Evolutionary conservation across 2,113 vertebrate genomes (phyloP).

Genomic region (Apodemus speciosus): DNA sequence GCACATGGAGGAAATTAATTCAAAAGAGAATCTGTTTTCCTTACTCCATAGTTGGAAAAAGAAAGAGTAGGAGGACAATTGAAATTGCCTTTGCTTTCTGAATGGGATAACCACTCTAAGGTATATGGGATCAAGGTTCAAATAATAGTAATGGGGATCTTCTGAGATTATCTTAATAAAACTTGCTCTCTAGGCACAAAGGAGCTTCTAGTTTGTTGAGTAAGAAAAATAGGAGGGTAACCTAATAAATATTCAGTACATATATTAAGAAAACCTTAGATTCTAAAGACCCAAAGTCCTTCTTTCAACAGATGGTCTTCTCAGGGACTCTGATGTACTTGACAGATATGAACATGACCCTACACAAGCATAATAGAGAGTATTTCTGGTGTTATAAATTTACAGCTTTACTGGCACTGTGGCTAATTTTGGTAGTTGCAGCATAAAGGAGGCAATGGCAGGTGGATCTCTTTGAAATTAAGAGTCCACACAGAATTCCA

Average conservation of each 20-base stretch:
- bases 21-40: neutral
- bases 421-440: neutral
- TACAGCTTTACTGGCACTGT: neutral
- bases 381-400: neutral
- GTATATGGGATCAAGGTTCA: too few relatives aligned
- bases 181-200: neutral
- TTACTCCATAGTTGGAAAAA: neutral
- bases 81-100: fast-evolving
- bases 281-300: neutral
- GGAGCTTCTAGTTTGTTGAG: neutral
- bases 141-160: fast-evolving
- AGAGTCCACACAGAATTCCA: neutral
- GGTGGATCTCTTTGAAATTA: neutral
- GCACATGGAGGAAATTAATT: fast-evolving
- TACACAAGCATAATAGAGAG: neutral
- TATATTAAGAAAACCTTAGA: neutral
- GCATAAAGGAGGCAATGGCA: too few relatives aligned
- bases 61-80: neutral
- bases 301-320: neutral
- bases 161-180: fast-evolving
- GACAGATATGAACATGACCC: neutral
- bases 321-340: neutral
- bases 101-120: fast-evolving
- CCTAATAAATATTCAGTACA: neutral
- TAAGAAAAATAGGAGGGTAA: neutral